Evolutionary conservation across 2,888 invertebrate genomes (phyloP).

Genomic region (Candidula unifasciata): DNA sequence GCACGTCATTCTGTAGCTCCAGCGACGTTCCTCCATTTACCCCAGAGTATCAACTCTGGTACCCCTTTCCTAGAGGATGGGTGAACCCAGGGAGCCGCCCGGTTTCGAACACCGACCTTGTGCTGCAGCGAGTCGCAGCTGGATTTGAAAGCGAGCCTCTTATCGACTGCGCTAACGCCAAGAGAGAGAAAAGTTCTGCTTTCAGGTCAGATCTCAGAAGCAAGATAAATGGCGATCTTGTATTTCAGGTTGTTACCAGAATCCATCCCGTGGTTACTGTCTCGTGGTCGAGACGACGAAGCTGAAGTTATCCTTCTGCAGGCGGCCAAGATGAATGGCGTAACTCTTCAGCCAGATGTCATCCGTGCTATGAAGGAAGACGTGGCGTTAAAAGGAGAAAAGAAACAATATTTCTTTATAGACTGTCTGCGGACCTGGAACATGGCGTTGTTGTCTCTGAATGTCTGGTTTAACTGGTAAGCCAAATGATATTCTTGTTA

Average conservation of each 20-base stretch:
- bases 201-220: too few species aligned
- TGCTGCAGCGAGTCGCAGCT: too few species aligned
- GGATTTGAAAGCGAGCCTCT: too few species aligned
- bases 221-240: too few species aligned
- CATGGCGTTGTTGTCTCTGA: slow-evolving; percentile 58
- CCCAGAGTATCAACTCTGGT: too few species aligned
- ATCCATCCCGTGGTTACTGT: slow-evolving; percentile 93
- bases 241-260: slow-evolving; percentile 83
- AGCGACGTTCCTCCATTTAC: too few species aligned
- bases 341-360: slow-evolving; percentile 46
- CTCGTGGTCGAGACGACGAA: slow-evolving; percentile 88
- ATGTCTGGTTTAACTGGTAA: slow-evolving; percentile 64
- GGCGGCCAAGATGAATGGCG: slow-evolving; percentile 87
- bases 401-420: slow-evolving; percentile 49
- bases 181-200: too few species aligned
- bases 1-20: too few species aligned
- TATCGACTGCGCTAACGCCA: too few species aligned
- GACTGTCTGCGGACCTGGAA: slow-evolving; percentile 55
- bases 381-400: slow-evolving; percentile 7
- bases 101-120: too few species aligned
- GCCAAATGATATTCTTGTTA: not conserved
- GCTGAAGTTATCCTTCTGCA: slow-evolving; percentile 87
- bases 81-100: too few species aligned
- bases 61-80: too few species aligned
- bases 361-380: slow-evolving; percentile 51